Evolutionary conservation across 2,888 invertebrate genomes (phyloP).

Genomic region (Melanostoma scalare): DNA sequence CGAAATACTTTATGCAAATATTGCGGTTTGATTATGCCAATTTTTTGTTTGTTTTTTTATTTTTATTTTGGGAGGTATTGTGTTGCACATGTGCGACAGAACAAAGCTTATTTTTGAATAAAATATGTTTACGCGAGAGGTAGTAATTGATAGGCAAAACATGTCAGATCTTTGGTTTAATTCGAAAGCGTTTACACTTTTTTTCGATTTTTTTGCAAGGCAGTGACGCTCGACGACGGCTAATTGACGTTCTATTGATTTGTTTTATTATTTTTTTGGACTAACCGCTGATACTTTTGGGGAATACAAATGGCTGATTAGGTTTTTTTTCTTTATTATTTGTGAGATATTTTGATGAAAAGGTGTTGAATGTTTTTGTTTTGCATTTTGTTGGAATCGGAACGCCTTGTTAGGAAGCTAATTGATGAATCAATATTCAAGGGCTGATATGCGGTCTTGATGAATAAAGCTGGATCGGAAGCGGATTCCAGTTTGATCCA

Average conservation of each 20-base stretch:
- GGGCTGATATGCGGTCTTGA: too few species aligned
- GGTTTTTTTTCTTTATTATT: not conserved
- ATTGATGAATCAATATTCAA: too few species aligned
- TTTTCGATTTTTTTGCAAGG: slow-evolving; percentile 12
- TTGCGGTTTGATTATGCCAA: slow-evolving; percentile 27
- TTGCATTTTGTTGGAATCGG: too few species aligned
- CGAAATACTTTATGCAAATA: slow-evolving; percentile 22
- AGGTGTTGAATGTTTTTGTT: too few species aligned
- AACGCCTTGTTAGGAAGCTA: too few species aligned
- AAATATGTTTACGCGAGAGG: slow-evolving; percentile 1
- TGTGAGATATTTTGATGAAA: too few species aligned
- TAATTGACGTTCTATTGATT: slow-evolving; percentile 60
- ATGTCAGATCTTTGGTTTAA: slow-evolving; percentile 52
- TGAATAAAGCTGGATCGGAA: too few species aligned
- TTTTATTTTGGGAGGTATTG: not conserved
- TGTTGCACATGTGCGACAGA: slow-evolving; percentile 9
- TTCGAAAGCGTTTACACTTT: slow-evolving; percentile 61
- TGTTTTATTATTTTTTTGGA: slow-evolving; percentile 11
- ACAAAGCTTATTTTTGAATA: slow-evolving; percentile 26
- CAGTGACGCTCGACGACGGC: slow-evolving; percentile 44
- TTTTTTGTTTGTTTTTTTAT: not conserved
- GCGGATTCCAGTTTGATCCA: too few species aligned
- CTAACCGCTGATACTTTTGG: not conserved
- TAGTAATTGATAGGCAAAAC: slow-evolving; percentile 29
- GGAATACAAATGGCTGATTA: slow-evolving; percentile 40